phyloP scores from a whole-genome alignment of 2,113 vertebrate species.

The Thymallus thymallus region DNA sequence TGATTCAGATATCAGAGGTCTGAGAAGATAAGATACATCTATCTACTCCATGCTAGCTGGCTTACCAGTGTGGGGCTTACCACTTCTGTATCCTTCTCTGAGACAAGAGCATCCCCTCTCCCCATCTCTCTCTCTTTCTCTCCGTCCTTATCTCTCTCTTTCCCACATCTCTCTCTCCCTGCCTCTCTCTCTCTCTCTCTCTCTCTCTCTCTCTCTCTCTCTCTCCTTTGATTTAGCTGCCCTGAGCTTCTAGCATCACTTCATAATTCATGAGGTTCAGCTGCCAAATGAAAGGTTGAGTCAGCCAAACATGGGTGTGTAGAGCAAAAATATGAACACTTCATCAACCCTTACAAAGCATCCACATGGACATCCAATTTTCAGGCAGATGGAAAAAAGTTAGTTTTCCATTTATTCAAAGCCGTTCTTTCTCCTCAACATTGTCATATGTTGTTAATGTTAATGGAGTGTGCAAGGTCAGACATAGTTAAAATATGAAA shows the following conservation, averaged over 20 bases:
- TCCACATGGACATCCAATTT: neutral
- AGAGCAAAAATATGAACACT: conserved; percentile 5
- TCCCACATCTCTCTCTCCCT: no score
- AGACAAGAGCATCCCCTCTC: conserved; percentile 5
- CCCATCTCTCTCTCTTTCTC: neutral
- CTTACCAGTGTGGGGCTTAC: neutral
- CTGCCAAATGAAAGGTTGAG: conserved; percentile 21
- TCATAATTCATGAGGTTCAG: conserved; percentile 29
- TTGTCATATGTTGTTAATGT: no score
- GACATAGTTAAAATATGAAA: no score
- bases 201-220: no score
- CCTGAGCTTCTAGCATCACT: conserved; percentile 9
- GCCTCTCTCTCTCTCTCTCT: no score
- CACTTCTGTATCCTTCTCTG: neutral
- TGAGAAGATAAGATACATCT: neutral
- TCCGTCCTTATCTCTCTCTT: neutral
- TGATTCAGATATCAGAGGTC: neutral
- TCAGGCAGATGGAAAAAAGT: no score
- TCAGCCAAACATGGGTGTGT: conserved; percentile 20
- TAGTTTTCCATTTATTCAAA: no score
- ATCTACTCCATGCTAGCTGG: neutral
- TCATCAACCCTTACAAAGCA: neutral
- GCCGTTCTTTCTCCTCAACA: no score
- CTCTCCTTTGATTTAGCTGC: conserved; percentile 10
- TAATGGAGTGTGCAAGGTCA: no score